These are phyloP conservation scores for Syngnathus scovelli DNA, from an alignment of 2,113 vertebrate species.

Conservation along the genomic window DNA sequence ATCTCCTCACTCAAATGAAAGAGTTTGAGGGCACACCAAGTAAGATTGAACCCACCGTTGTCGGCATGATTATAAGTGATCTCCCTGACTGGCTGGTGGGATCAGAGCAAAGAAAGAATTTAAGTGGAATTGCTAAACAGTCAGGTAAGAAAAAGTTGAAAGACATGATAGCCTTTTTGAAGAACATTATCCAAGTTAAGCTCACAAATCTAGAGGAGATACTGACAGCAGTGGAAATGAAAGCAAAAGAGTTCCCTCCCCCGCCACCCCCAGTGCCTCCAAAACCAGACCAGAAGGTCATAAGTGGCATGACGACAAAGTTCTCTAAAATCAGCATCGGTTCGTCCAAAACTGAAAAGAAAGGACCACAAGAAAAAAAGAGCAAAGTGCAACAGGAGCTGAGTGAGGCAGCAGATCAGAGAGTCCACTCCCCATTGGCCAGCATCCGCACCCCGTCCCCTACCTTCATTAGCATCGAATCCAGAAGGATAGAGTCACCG, in stretches of 20 bases:
- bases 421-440: constrained; percentile 64
- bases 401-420: constrained; percentile 53
- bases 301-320: constrained; percentile 50
- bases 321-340: constrained; percentile 64
- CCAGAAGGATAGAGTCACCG: constrained; percentile 72
- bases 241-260: constrained; percentile 32
- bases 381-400: constrained; percentile 44
- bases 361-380: constrained; percentile 52
- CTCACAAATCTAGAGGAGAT: constrained; percentile 64
- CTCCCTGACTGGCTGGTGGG: constrained; percentile 77
- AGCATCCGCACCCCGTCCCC: constrained; percentile 80
- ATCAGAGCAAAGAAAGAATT: constrained; percentile 66
- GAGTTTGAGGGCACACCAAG: constrained; percentile 72
- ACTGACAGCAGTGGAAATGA: constrained; percentile 50
- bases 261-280: constrained; percentile 16
- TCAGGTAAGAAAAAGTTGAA: constrained; percentile 77
- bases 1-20: constrained; percentile 74
- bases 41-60: constrained; percentile 67
- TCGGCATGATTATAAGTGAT: constrained; percentile 70
- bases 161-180: constrained; percentile 74
- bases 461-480: constrained; percentile 87
- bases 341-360: constrained; percentile 63
- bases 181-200: constrained; percentile 69
- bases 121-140: constrained; percentile 60
- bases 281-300: constrained; percentile 53